Conservation (phyloP, 2,888 invertebrate genomes). For the Chrysotoxum bicinctum region DNA sequence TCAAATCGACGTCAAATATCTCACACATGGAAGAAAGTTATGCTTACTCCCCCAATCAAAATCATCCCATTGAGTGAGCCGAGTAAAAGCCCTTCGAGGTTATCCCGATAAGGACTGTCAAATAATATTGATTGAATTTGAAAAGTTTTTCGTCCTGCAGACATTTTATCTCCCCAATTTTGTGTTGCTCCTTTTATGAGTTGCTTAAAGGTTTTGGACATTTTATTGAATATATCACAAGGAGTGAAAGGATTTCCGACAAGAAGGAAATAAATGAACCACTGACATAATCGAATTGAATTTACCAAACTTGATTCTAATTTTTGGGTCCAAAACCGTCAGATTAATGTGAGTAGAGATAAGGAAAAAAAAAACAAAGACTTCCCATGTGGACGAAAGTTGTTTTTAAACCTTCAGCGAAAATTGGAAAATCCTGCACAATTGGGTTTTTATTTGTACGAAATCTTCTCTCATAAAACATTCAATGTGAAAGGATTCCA, state of each 20-base stretch:
- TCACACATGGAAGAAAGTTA: conserved; percentile 56
- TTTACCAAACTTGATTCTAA: conserved; percentile 36
- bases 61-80: not conserved
- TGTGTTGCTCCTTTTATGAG: conserved; percentile 18
- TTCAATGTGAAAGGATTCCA: conserved; percentile 57
- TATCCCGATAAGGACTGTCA: conserved; percentile 34
- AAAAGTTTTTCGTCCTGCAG: conserved; percentile 11
- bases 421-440: conserved; percentile 37
- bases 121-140: conserved; percentile 61
- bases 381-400: conserved; percentile 1
- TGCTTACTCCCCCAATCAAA: conserved; percentile 26
- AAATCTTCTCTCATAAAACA: conserved; percentile 47
- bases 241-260: not conserved
- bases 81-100: not conserved
- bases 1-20: conserved; percentile 67
- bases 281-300: conserved; percentile 60
- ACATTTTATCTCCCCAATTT: conserved; percentile 15
- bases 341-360: conserved; percentile 24
- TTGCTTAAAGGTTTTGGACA: not conserved
- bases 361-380: conserved; percentile 33
- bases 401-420: conserved; percentile 36
- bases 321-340: conserved; percentile 5
- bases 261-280: not conserved
- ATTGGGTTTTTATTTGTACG: conserved; percentile 39
- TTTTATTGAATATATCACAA: not conserved